Evolutionary conservation across 2,797 vertebrate genomes (phyloP).

Genomic region (Sorex maritimensis): DNA sequence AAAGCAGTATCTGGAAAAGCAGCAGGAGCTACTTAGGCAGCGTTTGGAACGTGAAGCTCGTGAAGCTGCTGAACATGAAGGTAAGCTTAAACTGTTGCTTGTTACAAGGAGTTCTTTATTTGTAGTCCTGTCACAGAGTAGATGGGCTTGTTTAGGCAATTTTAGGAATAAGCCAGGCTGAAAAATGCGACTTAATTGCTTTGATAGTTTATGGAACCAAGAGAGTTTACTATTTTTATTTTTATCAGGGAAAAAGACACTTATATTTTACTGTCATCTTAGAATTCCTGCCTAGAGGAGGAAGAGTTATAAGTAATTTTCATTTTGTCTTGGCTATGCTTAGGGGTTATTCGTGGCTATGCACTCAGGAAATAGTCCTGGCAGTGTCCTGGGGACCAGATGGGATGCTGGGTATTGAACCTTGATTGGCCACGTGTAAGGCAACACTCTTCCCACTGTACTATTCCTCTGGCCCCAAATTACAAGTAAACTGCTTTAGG

Average conservation of each 20-base stretch:
- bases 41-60: slow-evolving; percentile 95
- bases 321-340: too few species aligned
- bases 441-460: too few species aligned
- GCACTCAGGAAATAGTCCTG: too few species aligned
- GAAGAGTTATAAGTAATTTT: neutral
- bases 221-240: slow-evolving; percentile 69
- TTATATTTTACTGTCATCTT: slow-evolving; percentile 63
- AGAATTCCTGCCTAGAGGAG: slow-evolving; percentile 72
- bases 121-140: slow-evolving; percentile 47
- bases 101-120: slow-evolving; percentile 54
- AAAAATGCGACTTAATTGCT: slow-evolving; percentile 37
- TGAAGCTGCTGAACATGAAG: slow-evolving; percentile 93
- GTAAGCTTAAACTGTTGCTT: slow-evolving; percentile 86
- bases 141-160: slow-evolving; percentile 61
- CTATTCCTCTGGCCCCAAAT: neutral
- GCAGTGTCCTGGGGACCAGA: too few species aligned
- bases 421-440: too few species aligned
- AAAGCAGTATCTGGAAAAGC: slow-evolving; percentile 97
- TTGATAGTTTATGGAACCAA: slow-evolving; percentile 64
- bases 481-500: slow-evolving; percentile 60
- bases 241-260: slow-evolving; percentile 68
- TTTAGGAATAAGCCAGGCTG: slow-evolving; percentile 37
- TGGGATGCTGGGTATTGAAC: too few species aligned
- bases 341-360: too few species aligned
- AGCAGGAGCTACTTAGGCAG: slow-evolving; percentile 96